Conservation (phyloP, 1,140 invertebrate genomes). For the Atta texana region DNA sequence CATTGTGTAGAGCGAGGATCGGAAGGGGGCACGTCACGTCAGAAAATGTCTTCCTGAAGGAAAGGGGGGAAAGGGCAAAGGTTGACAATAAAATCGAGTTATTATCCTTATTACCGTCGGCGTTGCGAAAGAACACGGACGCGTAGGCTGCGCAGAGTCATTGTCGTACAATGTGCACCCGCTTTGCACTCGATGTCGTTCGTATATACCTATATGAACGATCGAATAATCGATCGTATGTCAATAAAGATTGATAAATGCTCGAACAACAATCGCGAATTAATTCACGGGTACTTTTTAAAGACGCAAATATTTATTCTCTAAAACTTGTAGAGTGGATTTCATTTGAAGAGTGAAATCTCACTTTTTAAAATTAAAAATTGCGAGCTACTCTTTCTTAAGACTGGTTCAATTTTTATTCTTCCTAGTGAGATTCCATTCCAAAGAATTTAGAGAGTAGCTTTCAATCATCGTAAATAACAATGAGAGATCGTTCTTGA, state of each 20-base stretch:
- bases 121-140: conserved; percentile 68
- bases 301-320: neutral
- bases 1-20: conserved; percentile 56
- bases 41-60: conserved; percentile 72
- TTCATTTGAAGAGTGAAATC: too few relatives aligned
- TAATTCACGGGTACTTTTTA: neutral
- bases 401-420: too few relatives aligned
- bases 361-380: too few relatives aligned
- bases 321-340: too few relatives aligned
- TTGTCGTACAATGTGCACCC: conserved; percentile 76
- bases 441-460: neutral
- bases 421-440: too few relatives aligned
- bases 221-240: conserved; percentile 37
- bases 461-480: neutral
- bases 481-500: neutral
- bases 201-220: conserved; percentile 31
- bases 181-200: conserved; percentile 55
- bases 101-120: conserved; percentile 76
- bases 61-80: conserved; percentile 71
- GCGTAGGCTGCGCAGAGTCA: conserved; percentile 73
- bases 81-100: conserved; percentile 77
- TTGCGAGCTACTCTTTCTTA: too few relatives aligned
- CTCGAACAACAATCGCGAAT: conserved; percentile 31
- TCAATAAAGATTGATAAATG: conserved; percentile 15
- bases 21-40: conserved; percentile 59